These are phyloP conservation scores for Drosophila baimaii DNA, from an alignment of 1,140 invertebrate species.

Conservation along the genomic window DNA sequence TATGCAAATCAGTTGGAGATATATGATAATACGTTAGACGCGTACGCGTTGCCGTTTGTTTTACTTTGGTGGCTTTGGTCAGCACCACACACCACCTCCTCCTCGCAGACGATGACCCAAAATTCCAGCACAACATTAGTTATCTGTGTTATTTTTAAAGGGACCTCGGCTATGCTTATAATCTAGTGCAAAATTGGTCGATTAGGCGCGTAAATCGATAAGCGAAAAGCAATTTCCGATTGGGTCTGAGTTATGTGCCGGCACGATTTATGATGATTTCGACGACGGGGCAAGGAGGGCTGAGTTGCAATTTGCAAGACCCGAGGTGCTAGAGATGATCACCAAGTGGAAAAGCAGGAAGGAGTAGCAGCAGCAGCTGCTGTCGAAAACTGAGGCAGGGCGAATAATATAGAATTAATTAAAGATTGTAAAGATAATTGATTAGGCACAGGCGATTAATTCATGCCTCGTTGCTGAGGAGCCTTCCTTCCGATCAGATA, in stretches of 20 bases:
- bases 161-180: neutral
- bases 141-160: neutral
- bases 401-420: constrained; percentile 84
- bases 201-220: constrained; percentile 80
- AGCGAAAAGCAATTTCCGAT: constrained; percentile 80
- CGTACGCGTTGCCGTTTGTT: constrained; percentile 46
- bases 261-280: constrained; percentile 69
- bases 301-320: constrained; percentile 67
- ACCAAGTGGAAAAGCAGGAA: constrained; percentile 30
- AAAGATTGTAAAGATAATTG: constrained; percentile 84
- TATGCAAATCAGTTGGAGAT: constrained; percentile 72
- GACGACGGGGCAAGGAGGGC: constrained; percentile 10
- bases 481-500: constrained; percentile 36
- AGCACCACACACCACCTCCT: no score
- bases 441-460: constrained; percentile 83
- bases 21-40: constrained; percentile 40
- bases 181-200: constrained; percentile 72
- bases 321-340: constrained; percentile 63
- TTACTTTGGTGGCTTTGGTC: neutral
- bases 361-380: constrained; percentile 41
- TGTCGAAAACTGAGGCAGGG: constrained; percentile 65
- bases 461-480: constrained; percentile 53
- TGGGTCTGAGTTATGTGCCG: constrained; percentile 71
- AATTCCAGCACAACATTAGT: constrained; percentile 36
- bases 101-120: constrained; percentile 19